Evolutionary conservation across 2,888 invertebrate species (phyloP).

Genomic region (Philonicus albiceps): DNA sequence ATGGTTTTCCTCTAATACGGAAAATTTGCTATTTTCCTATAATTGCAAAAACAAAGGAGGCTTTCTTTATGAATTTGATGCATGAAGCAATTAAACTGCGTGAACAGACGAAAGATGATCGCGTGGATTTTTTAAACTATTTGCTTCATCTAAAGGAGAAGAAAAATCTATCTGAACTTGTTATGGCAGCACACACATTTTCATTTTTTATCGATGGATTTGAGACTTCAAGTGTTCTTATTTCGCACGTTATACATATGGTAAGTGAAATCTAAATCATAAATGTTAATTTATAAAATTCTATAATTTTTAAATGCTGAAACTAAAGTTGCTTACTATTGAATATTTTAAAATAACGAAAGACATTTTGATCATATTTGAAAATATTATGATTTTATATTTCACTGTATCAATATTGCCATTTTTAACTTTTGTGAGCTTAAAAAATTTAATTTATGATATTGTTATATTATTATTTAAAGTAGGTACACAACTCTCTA

Average conservation of each 20-base stretch:
- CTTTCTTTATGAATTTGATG: slow-evolving; percentile 48
- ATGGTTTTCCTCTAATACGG: slow-evolving; percentile 29
- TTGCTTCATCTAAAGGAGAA: slow-evolving; percentile 49
- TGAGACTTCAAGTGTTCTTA: slow-evolving; percentile 56
- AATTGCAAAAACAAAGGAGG: slow-evolving; percentile 41
- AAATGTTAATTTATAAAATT: no score
- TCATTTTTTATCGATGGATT: slow-evolving; percentile 61
- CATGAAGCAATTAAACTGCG: slow-evolving; percentile 49
- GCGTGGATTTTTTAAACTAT: slow-evolving; percentile 52
- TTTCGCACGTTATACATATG: slow-evolving; percentile 55
- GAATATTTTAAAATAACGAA: background rate
- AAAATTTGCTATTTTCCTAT: slow-evolving; percentile 49
- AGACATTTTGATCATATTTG: no score
- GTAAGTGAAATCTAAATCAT: slow-evolving; percentile 51
- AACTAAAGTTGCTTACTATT: no score
- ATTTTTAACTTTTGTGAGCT: no score
- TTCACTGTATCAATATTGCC: no score
- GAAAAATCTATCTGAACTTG: slow-evolving; percentile 52
- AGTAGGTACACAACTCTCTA: no score
- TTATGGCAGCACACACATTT: slow-evolving; percentile 56
- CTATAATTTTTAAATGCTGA: no score
- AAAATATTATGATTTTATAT: no score
- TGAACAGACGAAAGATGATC: slow-evolving; percentile 43
- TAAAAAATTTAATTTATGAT: no score
- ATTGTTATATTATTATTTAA: no score